phyloP scores from a whole-genome alignment of 2,113 vertebrate species.

The Columbina picui region DNA sequence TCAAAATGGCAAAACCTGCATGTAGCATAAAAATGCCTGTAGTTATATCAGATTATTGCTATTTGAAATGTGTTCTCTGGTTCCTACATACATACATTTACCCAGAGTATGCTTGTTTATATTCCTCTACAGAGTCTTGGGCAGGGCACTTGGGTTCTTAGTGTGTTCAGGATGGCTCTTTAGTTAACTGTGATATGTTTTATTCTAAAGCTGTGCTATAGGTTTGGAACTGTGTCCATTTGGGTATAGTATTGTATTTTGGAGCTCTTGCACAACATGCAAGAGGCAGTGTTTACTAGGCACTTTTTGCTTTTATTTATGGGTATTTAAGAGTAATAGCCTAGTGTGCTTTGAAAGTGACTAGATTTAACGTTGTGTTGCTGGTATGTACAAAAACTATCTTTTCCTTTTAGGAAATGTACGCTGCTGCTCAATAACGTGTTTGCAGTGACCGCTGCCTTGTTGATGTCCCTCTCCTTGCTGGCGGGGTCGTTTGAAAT shows the following conservation, averaged over 20 bases:
- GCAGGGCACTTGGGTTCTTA: not conserved
- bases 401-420: constrained; percentile 80
- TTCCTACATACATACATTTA: not conserved
- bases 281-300: not conserved
- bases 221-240: not conserved
- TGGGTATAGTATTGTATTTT: not conserved
- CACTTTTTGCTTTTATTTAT: not conserved
- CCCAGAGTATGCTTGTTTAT: not conserved
- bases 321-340: not conserved
- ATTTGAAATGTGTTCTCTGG: not conserved
- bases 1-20: not conserved
- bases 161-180: not conserved
- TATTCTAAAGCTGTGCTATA: not conserved
- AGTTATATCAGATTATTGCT: not conserved
- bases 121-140: not conserved
- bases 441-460: constrained; percentile 83
- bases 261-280: not conserved
- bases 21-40: not conserved
- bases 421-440: constrained; percentile 87
- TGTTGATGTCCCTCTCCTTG: constrained; percentile 85
- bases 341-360: not conserved
- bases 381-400: not conserved
- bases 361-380: not conserved
- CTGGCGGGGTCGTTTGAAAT: constrained; percentile 86
- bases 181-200: not conserved